Evolutionary conservation across 1,140 invertebrate genomes (phyloP).

Genomic region (Brachionus sp.): DNA sequence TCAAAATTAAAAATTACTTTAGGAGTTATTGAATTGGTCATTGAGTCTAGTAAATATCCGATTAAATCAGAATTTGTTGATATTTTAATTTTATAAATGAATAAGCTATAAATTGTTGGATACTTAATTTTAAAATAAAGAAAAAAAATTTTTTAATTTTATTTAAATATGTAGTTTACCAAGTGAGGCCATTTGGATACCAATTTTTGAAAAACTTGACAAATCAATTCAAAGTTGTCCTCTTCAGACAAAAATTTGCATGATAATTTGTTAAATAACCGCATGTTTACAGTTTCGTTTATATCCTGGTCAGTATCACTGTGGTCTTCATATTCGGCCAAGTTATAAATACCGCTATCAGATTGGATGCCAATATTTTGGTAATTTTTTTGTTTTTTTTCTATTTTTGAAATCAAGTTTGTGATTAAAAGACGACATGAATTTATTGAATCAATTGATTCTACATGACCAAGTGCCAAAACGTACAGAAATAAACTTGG

Average conservation of each 20-base stretch:
- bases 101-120: background rate
- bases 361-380: background rate
- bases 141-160: background rate
- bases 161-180: background rate
- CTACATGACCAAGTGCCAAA: background rate
- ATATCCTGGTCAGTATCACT: background rate
- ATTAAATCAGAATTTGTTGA: background rate
- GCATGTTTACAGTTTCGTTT: background rate
- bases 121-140: background rate
- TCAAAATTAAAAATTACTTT: background rate
- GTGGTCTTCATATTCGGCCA: background rate
- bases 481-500: slow-evolving; percentile 4
- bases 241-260: background rate
- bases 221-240: background rate
- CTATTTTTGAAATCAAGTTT: background rate
- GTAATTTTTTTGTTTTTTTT: background rate
- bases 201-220: background rate
- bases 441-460: background rate
- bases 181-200: background rate
- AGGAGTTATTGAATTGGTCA: background rate
- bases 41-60: background rate
- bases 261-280: background rate
- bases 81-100: slow-evolving; percentile 33
- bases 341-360: background rate
- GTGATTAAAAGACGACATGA: background rate